Percentiles rank a stretch among this genome's conserved stretches.
These are phyloP conservation scores for Euphydryas editha DNA, from an alignment of 2,888 invertebrate species.

Conservation along the genomic window DNA sequence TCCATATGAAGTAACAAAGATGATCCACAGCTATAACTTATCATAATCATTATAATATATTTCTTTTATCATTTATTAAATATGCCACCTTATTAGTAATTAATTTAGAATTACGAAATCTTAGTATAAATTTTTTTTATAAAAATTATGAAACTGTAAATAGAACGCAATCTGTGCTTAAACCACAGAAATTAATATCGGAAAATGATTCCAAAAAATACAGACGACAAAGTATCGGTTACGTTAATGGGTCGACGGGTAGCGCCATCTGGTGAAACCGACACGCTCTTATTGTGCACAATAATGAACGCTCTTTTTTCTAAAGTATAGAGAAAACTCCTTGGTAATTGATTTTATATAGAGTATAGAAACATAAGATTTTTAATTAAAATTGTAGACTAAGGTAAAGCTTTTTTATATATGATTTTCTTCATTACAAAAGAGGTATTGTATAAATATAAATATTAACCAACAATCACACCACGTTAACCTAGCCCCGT, in stretches of 20 bases:
- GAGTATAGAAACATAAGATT: background rate
- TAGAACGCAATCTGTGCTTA: constrained; percentile 12
- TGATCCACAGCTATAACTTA: too few relatives aligned
- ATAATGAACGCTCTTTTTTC: background rate
- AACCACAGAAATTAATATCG: constrained; percentile 37
- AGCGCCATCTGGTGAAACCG: constrained; percentile 46
- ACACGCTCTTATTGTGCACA: constrained; percentile 35
- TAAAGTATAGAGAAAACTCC: background rate
- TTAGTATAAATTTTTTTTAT: too few relatives aligned
- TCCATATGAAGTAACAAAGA: too few relatives aligned
- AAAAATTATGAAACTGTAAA: background rate
- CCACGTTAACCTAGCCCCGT: too few relatives aligned
- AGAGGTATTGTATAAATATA: too few relatives aligned
- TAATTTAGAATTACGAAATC: too few relatives aligned
- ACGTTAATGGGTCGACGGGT: constrained; percentile 46
- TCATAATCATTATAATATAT: too few relatives aligned
- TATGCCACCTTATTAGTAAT: too few relatives aligned
- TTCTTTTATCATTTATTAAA: too few relatives aligned
- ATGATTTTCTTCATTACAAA: too few relatives aligned
- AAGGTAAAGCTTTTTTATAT: background rate
- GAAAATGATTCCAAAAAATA: constrained; percentile 25
- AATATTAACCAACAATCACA: too few relatives aligned
- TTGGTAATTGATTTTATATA: background rate
- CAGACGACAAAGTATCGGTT: constrained; percentile 44
- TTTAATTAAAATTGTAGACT: background rate